Base-by-base conservation (phyloP, 2,113 vertebrate genomes). In the Tichodroma muraria region DNA sequence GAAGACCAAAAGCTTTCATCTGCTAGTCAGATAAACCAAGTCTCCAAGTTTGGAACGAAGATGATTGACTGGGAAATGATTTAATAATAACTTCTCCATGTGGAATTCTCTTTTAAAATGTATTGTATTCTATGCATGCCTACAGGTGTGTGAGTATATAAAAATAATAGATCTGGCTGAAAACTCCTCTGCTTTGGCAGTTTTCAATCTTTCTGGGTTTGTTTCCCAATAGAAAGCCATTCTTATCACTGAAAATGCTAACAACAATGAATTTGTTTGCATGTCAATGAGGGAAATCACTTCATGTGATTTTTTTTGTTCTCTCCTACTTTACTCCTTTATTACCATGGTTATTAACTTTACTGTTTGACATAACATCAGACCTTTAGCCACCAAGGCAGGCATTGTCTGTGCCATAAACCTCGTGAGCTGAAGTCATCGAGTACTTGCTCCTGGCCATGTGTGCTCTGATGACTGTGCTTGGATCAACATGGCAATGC, bases 61-160 rank as follows among this genome's bases (percentile, higher is more conserved):
- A 91, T 94, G 95, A 90, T 94, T 95, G 93, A 91, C 85, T 95
- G 54, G 75, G 71, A 95, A 96, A 93, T 78, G 11, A 95, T 95
- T 97, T 91, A 94, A 95, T 94, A 95, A 91, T 83, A 91, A 95
- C 76, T 86, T 82, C 71, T 93, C 88, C 44, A 30, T 49, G 69
- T 81, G 90, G 88, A 92, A 93, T 96, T 93, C 64, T 92, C 72
- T 72, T 96, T 88, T 88, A 93, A 83, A 96, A 94, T 78, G 35
- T 60, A 92, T 92, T 85, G 71, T 65, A 79, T 94, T 95, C 80
- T 72, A 37, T 90, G 57, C 78, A 75, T 72, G 73, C n/a, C 52
- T 95, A 93, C 86, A 95, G 94, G 94, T 97, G 83, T 89, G 83
- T 38, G 65, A 93, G 69, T 65, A 71, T 57, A 92, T 89, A 86